phyloP scores from a whole-genome alignment of 2,113 vertebrate species.

The Myrmecophaga tridactyla region DNA sequence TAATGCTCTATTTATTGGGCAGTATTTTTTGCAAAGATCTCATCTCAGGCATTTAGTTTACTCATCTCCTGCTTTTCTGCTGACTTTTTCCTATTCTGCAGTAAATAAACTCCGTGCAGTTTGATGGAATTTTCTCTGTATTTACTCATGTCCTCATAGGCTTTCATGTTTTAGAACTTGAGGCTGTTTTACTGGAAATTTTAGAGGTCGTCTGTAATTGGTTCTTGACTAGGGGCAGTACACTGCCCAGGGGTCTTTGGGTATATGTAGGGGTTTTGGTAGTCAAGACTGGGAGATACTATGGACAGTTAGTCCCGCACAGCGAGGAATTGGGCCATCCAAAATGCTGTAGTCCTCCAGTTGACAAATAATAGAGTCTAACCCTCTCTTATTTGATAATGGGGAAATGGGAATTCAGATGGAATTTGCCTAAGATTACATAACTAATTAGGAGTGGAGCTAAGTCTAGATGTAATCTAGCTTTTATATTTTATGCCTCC shows the following conservation, averaged over 20 bases:
- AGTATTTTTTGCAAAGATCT: constrained; percentile 1
- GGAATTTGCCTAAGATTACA: background rate
- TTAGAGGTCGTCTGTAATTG: background rate
- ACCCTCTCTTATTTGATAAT: background rate
- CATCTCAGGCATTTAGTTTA: background rate
- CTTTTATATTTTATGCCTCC: background rate
- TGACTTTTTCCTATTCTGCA: background rate
- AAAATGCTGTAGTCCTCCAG: background rate
- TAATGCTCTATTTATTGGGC: background rate
- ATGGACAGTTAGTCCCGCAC: background rate
- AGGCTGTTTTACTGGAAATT: background rate
- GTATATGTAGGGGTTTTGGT: background rate
- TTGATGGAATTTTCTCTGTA: background rate
- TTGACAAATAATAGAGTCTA: background rate
- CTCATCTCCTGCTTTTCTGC: background rate
- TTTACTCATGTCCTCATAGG: background rate
- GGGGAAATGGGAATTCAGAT: background rate
- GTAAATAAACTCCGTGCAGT: background rate
- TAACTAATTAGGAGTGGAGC: background rate
- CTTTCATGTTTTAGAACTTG: background rate
- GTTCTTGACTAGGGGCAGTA: background rate
- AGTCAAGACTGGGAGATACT: background rate
- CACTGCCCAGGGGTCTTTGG: background rate
- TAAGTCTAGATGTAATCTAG: background rate
- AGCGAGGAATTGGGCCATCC: background rate